Conservation (phyloP, 2,797 vertebrate species). For the Takifugu rubripes region DNA sequence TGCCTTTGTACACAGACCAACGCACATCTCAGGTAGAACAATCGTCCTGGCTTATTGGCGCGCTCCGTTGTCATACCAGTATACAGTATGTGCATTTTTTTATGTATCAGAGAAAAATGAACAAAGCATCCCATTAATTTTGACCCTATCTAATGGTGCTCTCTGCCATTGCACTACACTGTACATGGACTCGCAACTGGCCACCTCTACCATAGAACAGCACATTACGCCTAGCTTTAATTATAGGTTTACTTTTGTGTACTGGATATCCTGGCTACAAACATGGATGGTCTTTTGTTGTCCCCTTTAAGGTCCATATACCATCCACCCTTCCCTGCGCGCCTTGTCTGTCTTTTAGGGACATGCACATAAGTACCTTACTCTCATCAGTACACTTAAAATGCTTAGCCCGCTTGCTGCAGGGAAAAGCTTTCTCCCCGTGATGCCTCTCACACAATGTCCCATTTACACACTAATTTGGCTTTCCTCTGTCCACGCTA, state of each 20-base stretch:
- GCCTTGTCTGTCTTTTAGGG: constrained; percentile 19
- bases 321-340: constrained; percentile 49
- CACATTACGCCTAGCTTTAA: constrained; percentile 75
- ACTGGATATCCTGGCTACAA: constrained; percentile 41
- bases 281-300: constrained; percentile 63
- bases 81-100: constrained; percentile 1
- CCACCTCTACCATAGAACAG: constrained; percentile 71
- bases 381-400: constrained; percentile 39
- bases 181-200: constrained; percentile 76
- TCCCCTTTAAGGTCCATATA: constrained; percentile 40
- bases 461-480: constrained; percentile 39
- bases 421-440: constrained; percentile 40
- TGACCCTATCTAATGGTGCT: constrained; percentile 8
- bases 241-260: constrained; percentile 81
- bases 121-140: neutral
- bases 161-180: constrained; percentile 19
- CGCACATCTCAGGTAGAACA: constrained; percentile 44
- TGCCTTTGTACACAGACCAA: constrained; percentile 63
- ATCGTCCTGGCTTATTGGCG: constrained; percentile 14
- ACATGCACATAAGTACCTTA: constrained; percentile 42
- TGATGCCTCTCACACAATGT: constrained; percentile 18
- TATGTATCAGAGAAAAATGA: neutral
- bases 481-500: constrained; percentile 8
- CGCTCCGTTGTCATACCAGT: constrained; percentile 40
- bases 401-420: constrained; percentile 37